Conservation (phyloP, 2,113 vertebrate species). For the Equus quagga region DNA sequence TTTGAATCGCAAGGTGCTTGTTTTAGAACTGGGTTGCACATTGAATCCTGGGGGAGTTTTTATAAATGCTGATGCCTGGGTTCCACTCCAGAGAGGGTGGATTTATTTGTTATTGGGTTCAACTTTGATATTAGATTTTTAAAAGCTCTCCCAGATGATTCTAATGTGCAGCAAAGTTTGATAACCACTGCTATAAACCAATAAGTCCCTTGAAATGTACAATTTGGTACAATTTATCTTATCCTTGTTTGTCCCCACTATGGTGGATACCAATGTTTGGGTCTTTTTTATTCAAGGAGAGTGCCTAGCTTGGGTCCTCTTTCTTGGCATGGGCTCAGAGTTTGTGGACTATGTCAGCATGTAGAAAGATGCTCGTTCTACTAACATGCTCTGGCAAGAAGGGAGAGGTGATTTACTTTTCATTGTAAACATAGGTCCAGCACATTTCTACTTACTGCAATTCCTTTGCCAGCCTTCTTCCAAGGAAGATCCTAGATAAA, state of each 20-base stretch:
- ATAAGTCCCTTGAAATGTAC: not conserved
- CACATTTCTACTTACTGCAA: not conserved
- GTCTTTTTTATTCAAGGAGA: not conserved
- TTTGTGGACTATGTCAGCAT: not conserved
- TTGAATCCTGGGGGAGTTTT: not conserved
- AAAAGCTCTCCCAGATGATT: not conserved
- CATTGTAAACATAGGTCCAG: not conserved
- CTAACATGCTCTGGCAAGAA: not conserved
- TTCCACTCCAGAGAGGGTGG: not conserved
- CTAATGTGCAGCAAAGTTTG: not conserved
- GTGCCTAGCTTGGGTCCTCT: not conserved
- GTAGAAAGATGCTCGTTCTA: not conserved
- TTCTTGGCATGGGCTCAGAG: not conserved
- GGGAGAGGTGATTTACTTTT: not conserved
- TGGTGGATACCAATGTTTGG: not conserved
- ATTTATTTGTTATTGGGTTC: not conserved
- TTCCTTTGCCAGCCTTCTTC: not conserved
- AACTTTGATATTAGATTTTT: not conserved
- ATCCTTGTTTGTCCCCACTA: not conserved
- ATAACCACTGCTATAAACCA: not conserved
- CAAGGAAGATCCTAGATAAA: not conserved
- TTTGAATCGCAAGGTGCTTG: not conserved
- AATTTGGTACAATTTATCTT: not conserved
- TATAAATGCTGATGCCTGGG: not conserved
- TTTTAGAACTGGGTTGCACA: not conserved